These are phyloP conservation scores for Odontophorus gujanensis DNA, from an alignment of 2,113 vertebrate genomes.

Conservation along the genomic window DNA sequence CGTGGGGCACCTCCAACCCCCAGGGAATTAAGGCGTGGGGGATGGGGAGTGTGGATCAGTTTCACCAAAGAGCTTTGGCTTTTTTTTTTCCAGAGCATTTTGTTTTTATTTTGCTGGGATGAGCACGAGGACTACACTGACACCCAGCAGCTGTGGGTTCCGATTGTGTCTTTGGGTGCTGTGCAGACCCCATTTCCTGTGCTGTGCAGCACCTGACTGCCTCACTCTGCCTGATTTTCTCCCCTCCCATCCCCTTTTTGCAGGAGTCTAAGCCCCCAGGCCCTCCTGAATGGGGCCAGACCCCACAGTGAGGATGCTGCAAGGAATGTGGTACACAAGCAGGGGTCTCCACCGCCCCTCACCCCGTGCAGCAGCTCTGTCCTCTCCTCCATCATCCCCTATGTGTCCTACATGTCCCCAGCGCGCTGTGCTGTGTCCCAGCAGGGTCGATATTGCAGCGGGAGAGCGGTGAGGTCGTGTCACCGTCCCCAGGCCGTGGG, in stretches of 20 bases:
- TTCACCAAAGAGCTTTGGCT: background rate
- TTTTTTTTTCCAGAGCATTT: background rate
- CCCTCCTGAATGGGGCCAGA: background rate
- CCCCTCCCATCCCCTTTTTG: background rate
- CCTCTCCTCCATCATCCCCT: background rate
- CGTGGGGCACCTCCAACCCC: background rate
- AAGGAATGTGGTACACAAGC: background rate
- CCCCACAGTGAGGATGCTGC: background rate
- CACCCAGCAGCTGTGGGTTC: conserved; percentile 6
- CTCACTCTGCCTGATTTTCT: background rate
- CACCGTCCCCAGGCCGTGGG: background rate
- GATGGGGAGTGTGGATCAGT: background rate
- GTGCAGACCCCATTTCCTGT: background rate
- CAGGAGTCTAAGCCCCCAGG: background rate
- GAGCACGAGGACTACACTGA: background rate
- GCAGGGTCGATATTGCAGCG: conserved; percentile 39
- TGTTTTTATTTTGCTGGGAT: background rate
- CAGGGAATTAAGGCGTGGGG: background rate
- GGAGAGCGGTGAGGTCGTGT: background rate
- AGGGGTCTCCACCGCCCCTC: accelerated
- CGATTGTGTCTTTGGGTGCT: background rate
- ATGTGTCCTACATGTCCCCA: background rate
- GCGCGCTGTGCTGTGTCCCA: background rate
- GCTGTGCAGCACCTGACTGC: accelerated
- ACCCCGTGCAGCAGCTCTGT: background rate